Conservation (phyloP, 53 echinoderm and acorn worm genomes). For the Luidia sarsii region DNA sequence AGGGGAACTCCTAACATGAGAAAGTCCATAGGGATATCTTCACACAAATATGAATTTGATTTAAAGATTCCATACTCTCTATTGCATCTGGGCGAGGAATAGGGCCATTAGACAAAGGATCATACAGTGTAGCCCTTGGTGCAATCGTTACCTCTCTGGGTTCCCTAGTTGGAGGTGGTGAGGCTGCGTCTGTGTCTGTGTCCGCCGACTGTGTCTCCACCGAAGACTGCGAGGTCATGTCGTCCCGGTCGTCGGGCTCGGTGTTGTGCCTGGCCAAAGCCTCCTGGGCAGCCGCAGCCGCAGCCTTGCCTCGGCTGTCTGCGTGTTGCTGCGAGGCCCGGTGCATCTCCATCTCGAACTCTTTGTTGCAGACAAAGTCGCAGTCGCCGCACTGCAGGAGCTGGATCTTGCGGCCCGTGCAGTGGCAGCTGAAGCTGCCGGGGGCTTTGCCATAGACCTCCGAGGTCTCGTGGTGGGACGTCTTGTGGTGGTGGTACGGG, state of each 20-base stretch:
- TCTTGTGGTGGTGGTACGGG: slow-evolving; percentile 7
- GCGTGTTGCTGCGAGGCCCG: slow-evolving; percentile 76
- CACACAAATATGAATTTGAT: too few relatives aligned
- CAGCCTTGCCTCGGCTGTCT: slow-evolving; percentile 50
- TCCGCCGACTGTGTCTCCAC: slow-evolving; percentile 96
- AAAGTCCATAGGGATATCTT: too few relatives aligned
- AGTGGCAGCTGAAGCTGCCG: slow-evolving; percentile 77
- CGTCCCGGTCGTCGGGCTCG: slow-evolving; percentile 52
- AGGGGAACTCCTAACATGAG: too few relatives aligned
- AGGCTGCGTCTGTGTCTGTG: slow-evolving; percentile 71
- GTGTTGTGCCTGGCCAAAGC: slow-evolving; percentile 6
- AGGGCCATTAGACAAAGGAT: too few relatives aligned
- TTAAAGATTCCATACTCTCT: too few relatives aligned
- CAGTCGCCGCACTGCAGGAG: slow-evolving; percentile 88
- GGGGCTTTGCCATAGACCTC: slow-evolving; percentile 60
- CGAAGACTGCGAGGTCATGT: slow-evolving; percentile 80
- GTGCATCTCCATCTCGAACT: slow-evolving; percentile 86
- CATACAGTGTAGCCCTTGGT: too few relatives aligned
- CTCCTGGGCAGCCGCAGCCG: slow-evolving; percentile 1
- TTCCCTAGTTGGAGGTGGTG: slow-evolving; percentile 35
- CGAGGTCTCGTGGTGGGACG: background rate
- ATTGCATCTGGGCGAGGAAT: too few relatives aligned
- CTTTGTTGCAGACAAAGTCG: slow-evolving; percentile 92
- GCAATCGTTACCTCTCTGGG: slow-evolving; percentile 40
- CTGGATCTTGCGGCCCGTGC: slow-evolving; percentile 69